Percentiles rank a stretch among this genome's conserved stretches.
Conservation (phyloP, 64 coral and sea anemone genomes). For the Pachyseris speciosa region DNA sequence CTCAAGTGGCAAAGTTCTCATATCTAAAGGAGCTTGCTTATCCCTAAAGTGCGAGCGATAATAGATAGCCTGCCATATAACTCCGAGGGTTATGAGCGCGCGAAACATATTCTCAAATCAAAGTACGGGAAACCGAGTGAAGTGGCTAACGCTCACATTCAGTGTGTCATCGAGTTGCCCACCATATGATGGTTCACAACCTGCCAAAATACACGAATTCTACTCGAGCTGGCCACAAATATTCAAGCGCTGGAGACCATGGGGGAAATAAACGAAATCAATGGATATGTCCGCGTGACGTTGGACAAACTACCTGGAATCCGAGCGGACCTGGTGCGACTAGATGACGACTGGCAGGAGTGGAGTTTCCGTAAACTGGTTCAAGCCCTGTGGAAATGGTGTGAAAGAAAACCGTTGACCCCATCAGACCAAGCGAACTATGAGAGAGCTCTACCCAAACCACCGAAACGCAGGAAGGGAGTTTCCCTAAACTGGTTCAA, state of each 20-base stretch:
- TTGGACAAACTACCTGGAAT: conserved; percentile 50
- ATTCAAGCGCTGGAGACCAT: conserved; percentile 30
- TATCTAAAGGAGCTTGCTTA: conserved; percentile 48
- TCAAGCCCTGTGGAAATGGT: conserved; percentile 49
- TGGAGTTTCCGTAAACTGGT: conserved; percentile 43
- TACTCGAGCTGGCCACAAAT: background rate
- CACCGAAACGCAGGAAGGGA: conserved; percentile 71
- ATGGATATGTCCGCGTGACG: background rate
- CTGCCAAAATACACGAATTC: conserved; percentile 19
- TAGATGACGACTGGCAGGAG: conserved; percentile 63
- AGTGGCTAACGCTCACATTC: conserved; percentile 49
- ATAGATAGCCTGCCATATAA: conserved; percentile 55
- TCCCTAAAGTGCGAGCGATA: conserved; percentile 12
- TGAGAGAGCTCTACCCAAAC: too few relatives aligned
- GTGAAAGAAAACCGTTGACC: conserved; percentile 61
- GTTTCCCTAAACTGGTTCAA: conserved; percentile 30
- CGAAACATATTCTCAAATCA: conserved; percentile 32
- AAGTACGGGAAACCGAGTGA: conserved; percentile 56
- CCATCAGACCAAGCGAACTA: too few relatives aligned
- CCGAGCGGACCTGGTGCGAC: conserved; percentile 29
- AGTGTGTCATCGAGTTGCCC: conserved; percentile 17
- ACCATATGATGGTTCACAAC: background rate
- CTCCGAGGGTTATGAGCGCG: conserved; percentile 26
- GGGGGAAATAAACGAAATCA: too few relatives aligned
- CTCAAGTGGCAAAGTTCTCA: conserved; percentile 63